Conservation (phyloP, 2,888 invertebrate species). For the Oscheius myriophilus region DNA sequence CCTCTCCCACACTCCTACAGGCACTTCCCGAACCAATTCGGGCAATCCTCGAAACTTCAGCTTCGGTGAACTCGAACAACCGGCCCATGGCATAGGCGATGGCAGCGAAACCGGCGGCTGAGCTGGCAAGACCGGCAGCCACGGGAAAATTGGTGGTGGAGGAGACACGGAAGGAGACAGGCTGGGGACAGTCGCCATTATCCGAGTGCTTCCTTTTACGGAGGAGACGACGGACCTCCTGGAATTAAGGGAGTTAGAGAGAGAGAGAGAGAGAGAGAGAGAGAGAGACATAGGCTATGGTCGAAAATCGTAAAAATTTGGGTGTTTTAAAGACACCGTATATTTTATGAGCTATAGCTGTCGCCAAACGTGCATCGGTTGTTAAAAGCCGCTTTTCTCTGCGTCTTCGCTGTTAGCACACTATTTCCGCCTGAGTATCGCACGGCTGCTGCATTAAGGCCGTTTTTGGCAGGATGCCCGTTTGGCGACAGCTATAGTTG, state of each 20-base stretch:
- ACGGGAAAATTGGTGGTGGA: slow-evolving; percentile 95
- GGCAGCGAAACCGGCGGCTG: slow-evolving; percentile 93
- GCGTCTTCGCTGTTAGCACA: too few relatives aligned
- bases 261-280: slow-evolving; percentile 1
- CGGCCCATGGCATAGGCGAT: slow-evolving; percentile 64
- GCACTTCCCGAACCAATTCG: slow-evolving; percentile 86
- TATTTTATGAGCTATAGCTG: too few relatives aligned
- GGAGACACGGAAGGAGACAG: slow-evolving; percentile 42
- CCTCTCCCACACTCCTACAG: slow-evolving; percentile 90
- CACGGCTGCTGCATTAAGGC: too few relatives aligned
- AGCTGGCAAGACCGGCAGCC: slow-evolving; percentile 95
- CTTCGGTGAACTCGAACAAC: slow-evolving; percentile 56
- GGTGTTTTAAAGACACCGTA: too few relatives aligned
- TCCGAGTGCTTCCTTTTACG: slow-evolving; percentile 32
- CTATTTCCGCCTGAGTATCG: too few relatives aligned
- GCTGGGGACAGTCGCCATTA: not conserved
- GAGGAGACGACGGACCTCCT: slow-evolving; percentile 39
- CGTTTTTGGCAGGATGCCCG: too few relatives aligned
- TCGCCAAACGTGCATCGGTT: too few relatives aligned
- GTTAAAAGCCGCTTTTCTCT: too few relatives aligned
- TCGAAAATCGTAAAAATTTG: too few relatives aligned
- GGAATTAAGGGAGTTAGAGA: slow-evolving; percentile 7
- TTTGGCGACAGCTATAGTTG: too few relatives aligned
- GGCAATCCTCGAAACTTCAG: slow-evolving; percentile 56
- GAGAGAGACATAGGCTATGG: too few relatives aligned